phyloP scores from a whole-genome alignment of 2,113 vertebrate genomes.

The Tragulus kanchil region DNA sequence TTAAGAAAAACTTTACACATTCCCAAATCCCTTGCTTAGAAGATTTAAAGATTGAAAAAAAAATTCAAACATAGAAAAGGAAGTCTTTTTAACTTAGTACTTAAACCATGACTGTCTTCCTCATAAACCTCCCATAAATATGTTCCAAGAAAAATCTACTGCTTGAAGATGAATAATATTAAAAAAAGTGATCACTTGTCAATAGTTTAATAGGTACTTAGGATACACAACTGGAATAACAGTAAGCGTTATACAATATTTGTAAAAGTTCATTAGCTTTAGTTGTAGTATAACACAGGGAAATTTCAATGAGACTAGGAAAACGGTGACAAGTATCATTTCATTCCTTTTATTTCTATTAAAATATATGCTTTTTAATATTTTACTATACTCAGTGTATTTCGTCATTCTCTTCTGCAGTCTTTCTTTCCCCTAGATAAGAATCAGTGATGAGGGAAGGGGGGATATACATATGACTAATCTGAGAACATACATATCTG shows the following conservation, averaged over 20 bases:
- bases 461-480: too few relatives aligned
- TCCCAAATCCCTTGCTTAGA: not conserved
- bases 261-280: not conserved
- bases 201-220: not conserved
- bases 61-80: not conserved
- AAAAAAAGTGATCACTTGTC: not conserved
- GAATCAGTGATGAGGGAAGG: not conserved
- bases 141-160: not conserved
- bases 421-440: not conserved
- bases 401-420: not conserved
- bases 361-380: not conserved
- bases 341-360: not conserved
- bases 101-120: not conserved
- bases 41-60: not conserved
- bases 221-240: not conserved
- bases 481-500: too few relatives aligned
- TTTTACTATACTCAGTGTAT: not conserved
- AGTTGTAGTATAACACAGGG: not conserved
- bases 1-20: not conserved
- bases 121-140: not conserved
- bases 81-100: not conserved
- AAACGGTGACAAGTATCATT: not conserved
- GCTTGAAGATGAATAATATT: not conserved
- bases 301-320: not conserved
- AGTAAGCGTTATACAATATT: not conserved